Evolutionary conservation across 2,113 vertebrate genomes (phyloP).

Genomic region (Meleagris gallopavo): DNA sequence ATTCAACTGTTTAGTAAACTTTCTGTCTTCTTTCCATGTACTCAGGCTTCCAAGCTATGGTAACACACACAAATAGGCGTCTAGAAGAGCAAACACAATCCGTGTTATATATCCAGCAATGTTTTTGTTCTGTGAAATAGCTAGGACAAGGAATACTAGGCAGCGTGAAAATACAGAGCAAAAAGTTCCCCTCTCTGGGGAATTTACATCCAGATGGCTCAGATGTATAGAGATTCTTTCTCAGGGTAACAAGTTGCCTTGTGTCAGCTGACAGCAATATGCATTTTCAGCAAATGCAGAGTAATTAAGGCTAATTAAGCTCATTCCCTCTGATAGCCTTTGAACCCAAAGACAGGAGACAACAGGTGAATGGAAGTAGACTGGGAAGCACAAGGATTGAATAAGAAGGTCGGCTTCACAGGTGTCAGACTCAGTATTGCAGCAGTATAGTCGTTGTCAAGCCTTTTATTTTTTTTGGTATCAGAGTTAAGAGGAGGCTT

Average conservation of each 20-base stretch:
- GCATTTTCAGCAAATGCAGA: slow-evolving; percentile 42
- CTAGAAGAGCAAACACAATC: not conserved
- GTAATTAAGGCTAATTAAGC: slow-evolving; percentile 54
- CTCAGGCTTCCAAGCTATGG: not conserved
- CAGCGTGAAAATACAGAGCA: not conserved
- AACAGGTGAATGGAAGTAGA: slow-evolving; percentile 65
- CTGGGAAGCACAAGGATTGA: slow-evolving; percentile 38
- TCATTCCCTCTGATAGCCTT: slow-evolving; percentile 50
- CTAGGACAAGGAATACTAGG: not conserved
- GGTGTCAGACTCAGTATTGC: slow-evolving; percentile 52
- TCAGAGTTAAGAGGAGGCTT: slow-evolving; percentile 64
- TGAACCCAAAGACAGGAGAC: slow-evolving; percentile 18
- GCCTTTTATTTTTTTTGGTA: slow-evolving; percentile 19
- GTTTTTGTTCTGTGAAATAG: not conserved
- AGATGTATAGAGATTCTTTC: slow-evolving; percentile 46
- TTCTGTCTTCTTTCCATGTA: not conserved
- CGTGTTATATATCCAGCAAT: not conserved
- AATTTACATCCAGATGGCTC: slow-evolving; percentile 56
- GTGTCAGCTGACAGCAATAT: slow-evolving; percentile 30
- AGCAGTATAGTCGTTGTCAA: slow-evolving; percentile 56
- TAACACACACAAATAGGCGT: not conserved
- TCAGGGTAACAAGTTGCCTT: slow-evolving; percentile 55
- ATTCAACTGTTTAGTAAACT: slow-evolving; percentile 37
- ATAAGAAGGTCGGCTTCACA: slow-evolving; percentile 55
- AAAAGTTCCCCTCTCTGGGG: slow-evolving; percentile 17